These are phyloP conservation scores for Trachelus tabidus DNA, from an alignment of 2,888 invertebrate species.

Conservation along the genomic window DNA sequence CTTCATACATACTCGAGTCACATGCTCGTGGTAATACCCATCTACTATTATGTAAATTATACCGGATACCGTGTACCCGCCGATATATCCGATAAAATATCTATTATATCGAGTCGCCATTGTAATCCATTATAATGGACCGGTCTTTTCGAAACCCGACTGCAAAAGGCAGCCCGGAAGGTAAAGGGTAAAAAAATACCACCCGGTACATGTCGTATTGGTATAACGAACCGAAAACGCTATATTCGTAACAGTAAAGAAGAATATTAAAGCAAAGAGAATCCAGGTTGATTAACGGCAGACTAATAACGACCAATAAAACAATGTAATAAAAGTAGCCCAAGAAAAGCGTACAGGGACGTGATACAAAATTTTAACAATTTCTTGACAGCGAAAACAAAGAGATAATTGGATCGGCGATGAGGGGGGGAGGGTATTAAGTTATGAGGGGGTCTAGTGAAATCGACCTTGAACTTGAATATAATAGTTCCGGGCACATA, in stretches of 20 bases:
- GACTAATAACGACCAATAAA: not conserved
- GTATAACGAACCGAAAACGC: not conserved
- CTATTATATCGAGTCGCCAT: constrained; percentile 42
- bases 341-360: too few species aligned
- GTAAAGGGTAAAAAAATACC: constrained; percentile 18
- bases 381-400: not conserved
- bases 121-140: constrained; percentile 28
- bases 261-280: not conserved
- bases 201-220: not conserved
- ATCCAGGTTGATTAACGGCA: not conserved
- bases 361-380: not conserved
- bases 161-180: constrained; percentile 13
- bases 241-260: not conserved
- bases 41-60: constrained; percentile 51
- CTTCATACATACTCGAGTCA: constrained; percentile 30
- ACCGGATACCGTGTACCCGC: constrained; percentile 21
- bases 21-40: constrained; percentile 26
- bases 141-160: constrained; percentile 23
- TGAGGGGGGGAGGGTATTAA: not conserved
- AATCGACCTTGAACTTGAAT: constrained; percentile 38
- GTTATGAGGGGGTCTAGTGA: not conserved
- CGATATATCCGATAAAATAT: constrained; percentile 48
- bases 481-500: constrained; percentile 12
- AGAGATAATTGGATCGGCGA: not conserved
- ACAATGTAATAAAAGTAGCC: not conserved